Base-by-base conservation (phyloP, 2,113 vertebrate species). In the Pontoporia blainvillei region DNA sequence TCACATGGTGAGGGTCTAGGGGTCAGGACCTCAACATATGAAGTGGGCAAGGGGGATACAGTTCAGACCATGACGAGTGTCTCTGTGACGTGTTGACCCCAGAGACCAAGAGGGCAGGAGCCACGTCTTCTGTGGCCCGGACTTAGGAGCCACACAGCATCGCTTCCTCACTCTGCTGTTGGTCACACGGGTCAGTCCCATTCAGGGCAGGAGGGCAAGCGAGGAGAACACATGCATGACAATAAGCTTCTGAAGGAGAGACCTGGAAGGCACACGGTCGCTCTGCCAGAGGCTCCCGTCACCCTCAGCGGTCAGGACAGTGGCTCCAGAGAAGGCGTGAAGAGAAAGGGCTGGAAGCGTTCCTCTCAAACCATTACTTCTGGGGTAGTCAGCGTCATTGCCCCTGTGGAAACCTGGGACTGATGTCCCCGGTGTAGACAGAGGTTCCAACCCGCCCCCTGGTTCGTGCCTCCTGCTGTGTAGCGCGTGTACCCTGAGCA, bases 281-380 rank as follows among this genome's bases (percentile, higher is more conserved):
- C 54, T 12, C 8, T 54, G 17, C 20, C 83, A 17, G 44, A 21
- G 59, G 18, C 15, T 44, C 49, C 57, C 17, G 1, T 57, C 34
- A 6, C 21, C 52, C 49, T 86, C 10, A 44, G 12, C 10, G 27
- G 3, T 2, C n/a, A 71, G 44, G 14, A 2, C 44, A 13, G 81
- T 3, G 1, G 57, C 2, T 69, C 46, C 36, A n/a, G 52, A 59
- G 73, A 76, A 14, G 59, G 25, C 36, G 5, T 5, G 13, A 4
- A 1, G 49, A 71, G 21, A 54, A 62, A 5, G 41, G n/a, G 6
- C 21, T 46, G 27, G 17, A 46, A 52, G 25, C 0, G 0, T 46
- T 21, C 27, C 8, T 71, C 57, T 46, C 46, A 46, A 5, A 27
- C 10, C n/a, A 17, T 59, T 6, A 8, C 41, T 36, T 62, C 41